phyloP scores from a whole-genome alignment of 2,888 invertebrate genomes.

The Octonoba sinensis region DNA sequence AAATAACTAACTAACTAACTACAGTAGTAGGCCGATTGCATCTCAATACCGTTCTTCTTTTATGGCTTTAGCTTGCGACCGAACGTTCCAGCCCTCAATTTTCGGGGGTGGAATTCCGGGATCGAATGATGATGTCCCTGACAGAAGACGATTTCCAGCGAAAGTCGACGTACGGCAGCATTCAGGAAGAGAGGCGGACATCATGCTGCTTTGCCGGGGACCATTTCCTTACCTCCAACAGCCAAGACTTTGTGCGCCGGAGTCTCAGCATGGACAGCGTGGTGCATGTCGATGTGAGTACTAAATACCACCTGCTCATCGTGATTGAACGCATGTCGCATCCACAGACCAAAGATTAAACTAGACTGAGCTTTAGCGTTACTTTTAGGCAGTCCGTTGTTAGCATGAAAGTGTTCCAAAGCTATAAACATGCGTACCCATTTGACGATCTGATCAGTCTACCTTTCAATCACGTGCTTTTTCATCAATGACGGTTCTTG shows the following conservation, averaged over 20 bases:
- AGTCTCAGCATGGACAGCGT: conserved; percentile 61
- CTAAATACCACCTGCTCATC: conserved; percentile 10
- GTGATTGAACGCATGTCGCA: no score
- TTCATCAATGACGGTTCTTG: no score
- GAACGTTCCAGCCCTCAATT: conserved; percentile 24
- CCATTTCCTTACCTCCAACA: conserved; percentile 50
- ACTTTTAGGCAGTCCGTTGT: no score
- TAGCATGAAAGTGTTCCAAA: no score
- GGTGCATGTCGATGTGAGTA: conserved; percentile 54
- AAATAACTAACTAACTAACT: no score
- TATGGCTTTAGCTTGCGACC: conserved; percentile 14
- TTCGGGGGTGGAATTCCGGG: not conserved
- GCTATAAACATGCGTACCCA: no score
- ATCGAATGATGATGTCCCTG: conserved; percentile 16
- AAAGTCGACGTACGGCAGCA: conserved; percentile 42
- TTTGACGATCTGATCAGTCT: no score
- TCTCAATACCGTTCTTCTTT: no score
- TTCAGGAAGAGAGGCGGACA: conserved; percentile 18
- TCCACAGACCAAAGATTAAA: no score
- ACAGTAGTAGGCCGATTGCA: no score
- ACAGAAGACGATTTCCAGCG: conserved; percentile 20
- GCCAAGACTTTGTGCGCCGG: conserved; percentile 22
- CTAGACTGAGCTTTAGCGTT: no score
- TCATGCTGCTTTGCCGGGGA: conserved; percentile 57
- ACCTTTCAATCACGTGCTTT: no score